Base-by-base conservation (phyloP, 1,140 invertebrate species). In the Brachionus rubens region DNA sequence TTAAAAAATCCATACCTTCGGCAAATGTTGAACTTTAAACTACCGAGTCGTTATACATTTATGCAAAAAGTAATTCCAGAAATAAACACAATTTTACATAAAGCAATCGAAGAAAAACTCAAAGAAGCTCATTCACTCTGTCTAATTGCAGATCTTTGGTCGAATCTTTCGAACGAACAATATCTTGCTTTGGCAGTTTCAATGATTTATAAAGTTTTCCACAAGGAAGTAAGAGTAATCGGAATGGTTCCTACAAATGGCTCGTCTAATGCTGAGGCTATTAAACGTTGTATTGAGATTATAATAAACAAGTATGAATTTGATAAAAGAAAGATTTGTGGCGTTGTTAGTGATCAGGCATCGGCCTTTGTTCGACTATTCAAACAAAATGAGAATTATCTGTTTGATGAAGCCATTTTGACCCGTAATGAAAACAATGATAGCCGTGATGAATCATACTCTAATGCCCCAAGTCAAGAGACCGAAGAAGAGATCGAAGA, bases 61-160 rank as follows among this genome's bases (percentile, higher is more conserved):
- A 59, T 33, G 28, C 7, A 24, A 33, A 59, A 59, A 19, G 33
- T 59, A n/a, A 33, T 59, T 5, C 54, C 54, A 28, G 54, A 59
- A 26, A 14, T 59, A n/a, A 14, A 4, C 16, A 30, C 30, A n/a
- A 59, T 59, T 33, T 16, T 59, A 14, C 1, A 59, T 36, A 59
- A 59, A 30, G 28, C 54, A 33, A 59, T 59, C 33, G 6, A 33
- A 36, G 54, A 59, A 36, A 59, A 33, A 30, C 33, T 59, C 30
- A 59, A 59, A 59, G 54, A 59, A 26, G 54, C 54, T 33, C n/a
- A 59, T 14, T 59, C 54, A 16, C 30, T 59, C 33, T 59, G 30
- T 59, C 54, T 40, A 59, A 59, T 59, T 36, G 33, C 54, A 6
- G 54, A 40, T n/a, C 30, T 59, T 59, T 59, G 54, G 54, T 59